phyloP scores from a whole-genome alignment of 2,888 invertebrate genomes.

The Pollenia griseotomentosa region DNA sequence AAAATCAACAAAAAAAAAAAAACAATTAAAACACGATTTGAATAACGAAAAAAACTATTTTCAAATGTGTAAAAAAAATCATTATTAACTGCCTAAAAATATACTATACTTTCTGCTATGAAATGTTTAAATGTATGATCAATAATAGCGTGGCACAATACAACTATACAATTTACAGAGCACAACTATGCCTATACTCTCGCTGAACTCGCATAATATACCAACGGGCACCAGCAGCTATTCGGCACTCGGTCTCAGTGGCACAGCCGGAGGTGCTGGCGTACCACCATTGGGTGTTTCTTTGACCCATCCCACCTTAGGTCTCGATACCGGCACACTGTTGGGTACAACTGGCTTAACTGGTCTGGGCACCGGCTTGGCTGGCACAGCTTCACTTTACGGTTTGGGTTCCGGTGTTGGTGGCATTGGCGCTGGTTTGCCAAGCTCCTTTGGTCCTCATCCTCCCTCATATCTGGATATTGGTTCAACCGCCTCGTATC shows the following conservation, averaged over 20 bases:
- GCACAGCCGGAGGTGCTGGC: conserved; percentile 75
- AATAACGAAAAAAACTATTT: conserved; percentile 60
- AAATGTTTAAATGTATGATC: conserved; percentile 19
- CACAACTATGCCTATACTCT: conserved; percentile 87
- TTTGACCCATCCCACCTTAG: conserved; percentile 83
- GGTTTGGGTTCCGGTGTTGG: conserved; percentile 76
- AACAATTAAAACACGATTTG: conserved; percentile 55
- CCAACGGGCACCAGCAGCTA: conserved; percentile 84
- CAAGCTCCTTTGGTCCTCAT: conserved; percentile 80
- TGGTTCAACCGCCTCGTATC: conserved; percentile 84
- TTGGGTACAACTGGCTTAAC: conserved; percentile 76
- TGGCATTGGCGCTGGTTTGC: conserved; percentile 79
- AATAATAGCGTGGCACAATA: conserved; percentile 83
- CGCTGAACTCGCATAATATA: conserved; percentile 85
- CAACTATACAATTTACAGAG: conserved; percentile 86
- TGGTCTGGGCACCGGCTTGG: conserved; percentile 78
- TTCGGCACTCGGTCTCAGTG: conserved; percentile 83
- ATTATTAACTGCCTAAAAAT: conserved; percentile 42
- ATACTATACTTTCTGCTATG: conserved; percentile 45
- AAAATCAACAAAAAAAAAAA: conserved; percentile 27
- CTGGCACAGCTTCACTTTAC: conserved; percentile 80
- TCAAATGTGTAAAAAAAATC: conserved; percentile 53
- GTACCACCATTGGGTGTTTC: conserved; percentile 79
- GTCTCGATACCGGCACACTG: conserved; percentile 81
- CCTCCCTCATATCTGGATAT: conserved; percentile 82